A percentile compares a stretch with the other conserved stretches of the same genome.
Evolutionary conservation across 30 jellyfish, hydroid and myxozoan genomes (phyloP).

Genomic region (Aurelia coerulea): DNA sequence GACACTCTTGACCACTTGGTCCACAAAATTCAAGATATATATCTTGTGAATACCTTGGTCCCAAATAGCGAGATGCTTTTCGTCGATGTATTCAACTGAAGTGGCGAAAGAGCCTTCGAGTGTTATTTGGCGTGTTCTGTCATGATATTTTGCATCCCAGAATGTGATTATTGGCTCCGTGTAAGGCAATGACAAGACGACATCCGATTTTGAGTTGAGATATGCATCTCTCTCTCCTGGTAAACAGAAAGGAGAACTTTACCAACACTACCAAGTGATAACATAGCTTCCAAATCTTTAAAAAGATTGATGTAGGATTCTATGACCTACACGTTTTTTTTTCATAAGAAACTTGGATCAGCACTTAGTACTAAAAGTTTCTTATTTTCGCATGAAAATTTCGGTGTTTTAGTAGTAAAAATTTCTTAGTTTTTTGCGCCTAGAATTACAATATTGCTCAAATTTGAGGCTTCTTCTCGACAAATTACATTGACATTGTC

Average conservation of each 20-base stretch:
- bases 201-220: slow-evolving; percentile 24
- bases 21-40: slow-evolving; percentile 16
- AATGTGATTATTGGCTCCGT: slow-evolving; percentile 57
- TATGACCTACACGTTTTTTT: no score
- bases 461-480: no score
- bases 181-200: slow-evolving; percentile 75
- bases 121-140: slow-evolving; percentile 20
- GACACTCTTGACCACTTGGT: slow-evolving; percentile 18
- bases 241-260: neutral
- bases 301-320: no score
- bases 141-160: slow-evolving; percentile 61
- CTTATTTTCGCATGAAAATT: no score
- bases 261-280: no score
- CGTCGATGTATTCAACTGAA: slow-evolving; percentile 35
- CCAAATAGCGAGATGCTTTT: slow-evolving; percentile 45
- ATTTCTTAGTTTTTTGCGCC: no score
- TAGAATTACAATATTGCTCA: no score
- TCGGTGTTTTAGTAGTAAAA: no score
- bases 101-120: slow-evolving; percentile 43
- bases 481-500: no score
- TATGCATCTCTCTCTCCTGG: slow-evolving; percentile 88
- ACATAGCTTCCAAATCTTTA: no score
- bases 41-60: slow-evolving; percentile 34
- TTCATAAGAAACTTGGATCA: no score
- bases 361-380: no score